Evolutionary conservation across 2,888 invertebrate species (phyloP).

Genomic region (Sinopyrophorus schimmeli): DNA sequence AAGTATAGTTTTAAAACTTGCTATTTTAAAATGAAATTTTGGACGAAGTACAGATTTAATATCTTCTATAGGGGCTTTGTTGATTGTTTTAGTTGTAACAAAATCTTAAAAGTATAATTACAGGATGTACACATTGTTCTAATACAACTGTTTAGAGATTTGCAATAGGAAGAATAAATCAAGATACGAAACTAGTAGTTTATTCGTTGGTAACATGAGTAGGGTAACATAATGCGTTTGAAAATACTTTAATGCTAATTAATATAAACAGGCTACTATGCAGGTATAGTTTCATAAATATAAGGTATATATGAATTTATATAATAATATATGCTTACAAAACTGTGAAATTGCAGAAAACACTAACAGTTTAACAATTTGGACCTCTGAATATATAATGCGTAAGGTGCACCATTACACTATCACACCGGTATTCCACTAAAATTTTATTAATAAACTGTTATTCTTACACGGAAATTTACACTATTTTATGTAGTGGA

Average conservation of each 20-base stretch:
- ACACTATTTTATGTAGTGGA: constrained; percentile 35
- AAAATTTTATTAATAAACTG: constrained; percentile 22
- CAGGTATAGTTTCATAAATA: constrained; percentile 44
- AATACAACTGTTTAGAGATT: neutral
- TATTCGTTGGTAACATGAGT: constrained; percentile 56
- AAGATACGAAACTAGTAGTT: constrained; percentile 56
- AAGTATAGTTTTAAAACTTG: no score
- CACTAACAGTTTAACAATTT: constrained; percentile 57
- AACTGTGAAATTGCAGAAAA: constrained; percentile 58
- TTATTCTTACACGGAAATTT: constrained; percentile 25
- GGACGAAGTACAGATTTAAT: no score
- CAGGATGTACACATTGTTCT: neutral
- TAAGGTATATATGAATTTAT: constrained; percentile 44
- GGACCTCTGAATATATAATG: constrained; percentile 55
- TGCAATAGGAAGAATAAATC: neutral
- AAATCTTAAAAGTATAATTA: no score
- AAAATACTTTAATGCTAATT: constrained; percentile 53
- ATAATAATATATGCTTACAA: constrained; percentile 55
- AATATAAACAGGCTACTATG: constrained; percentile 54
- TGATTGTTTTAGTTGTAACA: no score
- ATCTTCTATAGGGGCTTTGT: no score
- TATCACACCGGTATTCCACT: constrained; percentile 54
- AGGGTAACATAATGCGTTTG: constrained; percentile 55
- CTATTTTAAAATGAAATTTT: no score
- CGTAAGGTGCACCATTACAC: constrained; percentile 55